phyloP scores from a whole-genome alignment of 2,888 invertebrate genomes.

The Zygothrica quintamaculata region DNA sequence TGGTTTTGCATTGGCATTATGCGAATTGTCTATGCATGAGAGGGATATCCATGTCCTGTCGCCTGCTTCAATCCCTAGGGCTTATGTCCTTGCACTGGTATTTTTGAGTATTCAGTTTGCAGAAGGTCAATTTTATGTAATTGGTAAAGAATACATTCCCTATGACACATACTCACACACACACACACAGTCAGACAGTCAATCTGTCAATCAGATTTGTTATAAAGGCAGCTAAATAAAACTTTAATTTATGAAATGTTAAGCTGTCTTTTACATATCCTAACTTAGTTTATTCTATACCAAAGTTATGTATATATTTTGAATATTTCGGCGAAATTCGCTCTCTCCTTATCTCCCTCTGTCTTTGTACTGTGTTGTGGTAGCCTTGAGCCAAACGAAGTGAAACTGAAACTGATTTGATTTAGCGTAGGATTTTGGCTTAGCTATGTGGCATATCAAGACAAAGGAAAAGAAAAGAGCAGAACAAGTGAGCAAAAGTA shows the following conservation, averaged over 20 bases:
- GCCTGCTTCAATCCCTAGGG: background rate
- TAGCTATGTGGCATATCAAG: slow-evolving; percentile 5
- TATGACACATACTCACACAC: background rate
- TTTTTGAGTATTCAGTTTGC: background rate
- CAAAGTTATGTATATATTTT: slow-evolving; percentile 41
- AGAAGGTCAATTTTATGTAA: background rate
- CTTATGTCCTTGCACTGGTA: slow-evolving; percentile 1
- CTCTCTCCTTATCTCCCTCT: no score
- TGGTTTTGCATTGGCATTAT: slow-evolving; percentile 37
- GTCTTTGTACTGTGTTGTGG: background rate
- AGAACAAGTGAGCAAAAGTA: no score
- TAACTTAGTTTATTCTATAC: slow-evolving; percentile 12
- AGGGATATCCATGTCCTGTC: background rate
- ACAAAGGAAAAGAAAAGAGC: background rate
- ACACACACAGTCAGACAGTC: background rate
- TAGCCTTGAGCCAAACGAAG: slow-evolving; percentile 18
- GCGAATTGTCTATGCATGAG: slow-evolving; percentile 60
- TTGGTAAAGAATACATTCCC: background rate
- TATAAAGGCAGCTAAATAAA: background rate
- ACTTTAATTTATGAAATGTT: background rate
- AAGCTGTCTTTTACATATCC: background rate
- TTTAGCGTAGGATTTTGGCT: slow-evolving; percentile 35
- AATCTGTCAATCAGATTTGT: background rate
- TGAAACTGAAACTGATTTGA: slow-evolving; percentile 49
- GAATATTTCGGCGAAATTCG: background rate